Evolutionary conservation across 2,888 invertebrate genomes (phyloP).

Genomic region (Lamellibrachia columna): DNA sequence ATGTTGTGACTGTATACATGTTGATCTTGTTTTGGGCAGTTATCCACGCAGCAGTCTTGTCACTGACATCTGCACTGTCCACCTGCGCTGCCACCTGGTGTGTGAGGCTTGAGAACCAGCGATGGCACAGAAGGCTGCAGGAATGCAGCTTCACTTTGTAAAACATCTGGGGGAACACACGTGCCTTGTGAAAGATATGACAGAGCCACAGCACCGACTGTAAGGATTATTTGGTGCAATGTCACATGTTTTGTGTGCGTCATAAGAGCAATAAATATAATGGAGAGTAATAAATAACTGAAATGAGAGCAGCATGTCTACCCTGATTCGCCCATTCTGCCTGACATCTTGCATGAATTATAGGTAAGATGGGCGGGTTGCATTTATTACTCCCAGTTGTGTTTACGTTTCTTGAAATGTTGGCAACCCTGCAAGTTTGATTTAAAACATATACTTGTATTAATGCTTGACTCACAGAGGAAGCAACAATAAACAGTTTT

Average conservation of each 20-base stretch:
- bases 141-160: neutral
- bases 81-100: neutral
- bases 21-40: neutral
- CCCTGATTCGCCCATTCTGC: no score
- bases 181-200: neutral
- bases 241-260: neutral
- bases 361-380: no score
- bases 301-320: no score
- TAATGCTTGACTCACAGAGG: no score
- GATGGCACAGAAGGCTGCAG: neutral
- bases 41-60: neutral
- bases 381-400: no score
- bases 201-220: neutral
- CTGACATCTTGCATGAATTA: no score
- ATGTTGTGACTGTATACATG: neutral
- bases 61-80: neutral
- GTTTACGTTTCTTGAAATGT: no score
- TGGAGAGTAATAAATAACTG: no score
- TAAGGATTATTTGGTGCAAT: neutral
- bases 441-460: no score
- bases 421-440: no score
- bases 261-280: no score
- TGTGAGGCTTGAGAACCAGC: neutral
- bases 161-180: neutral
- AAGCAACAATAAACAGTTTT: no score